phyloP scores from a whole-genome alignment of 1,140 invertebrate genomes.

The Drosophila ohnishii region DNA sequence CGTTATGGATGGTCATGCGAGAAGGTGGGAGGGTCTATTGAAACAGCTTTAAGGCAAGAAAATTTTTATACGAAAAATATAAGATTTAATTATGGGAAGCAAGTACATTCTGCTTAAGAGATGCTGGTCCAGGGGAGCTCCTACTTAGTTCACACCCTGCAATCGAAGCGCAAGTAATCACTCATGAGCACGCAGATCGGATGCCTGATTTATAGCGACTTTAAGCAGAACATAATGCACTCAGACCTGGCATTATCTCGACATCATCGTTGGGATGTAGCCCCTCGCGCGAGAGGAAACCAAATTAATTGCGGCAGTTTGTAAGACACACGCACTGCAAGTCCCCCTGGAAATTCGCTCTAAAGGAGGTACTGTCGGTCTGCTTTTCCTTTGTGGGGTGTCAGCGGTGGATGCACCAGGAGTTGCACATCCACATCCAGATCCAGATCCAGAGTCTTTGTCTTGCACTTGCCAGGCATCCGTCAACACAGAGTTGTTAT shows the following conservation, averaged over 20 bases:
- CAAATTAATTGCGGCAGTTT: slow-evolving; percentile 79
- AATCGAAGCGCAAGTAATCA: slow-evolving; percentile 11
- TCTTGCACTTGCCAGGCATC: slow-evolving; percentile 77
- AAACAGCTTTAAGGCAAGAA: background rate
- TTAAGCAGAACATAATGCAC: slow-evolving; percentile 63
- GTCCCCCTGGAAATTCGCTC: slow-evolving; percentile 40
- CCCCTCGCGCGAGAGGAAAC: slow-evolving; percentile 9
- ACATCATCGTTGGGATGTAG: slow-evolving; percentile 6
- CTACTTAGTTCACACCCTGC: slow-evolving; percentile 4
- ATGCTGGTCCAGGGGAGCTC: background rate
- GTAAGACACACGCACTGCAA: slow-evolving; percentile 74
- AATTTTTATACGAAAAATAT: background rate
- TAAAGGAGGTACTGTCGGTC: slow-evolving; percentile 11
- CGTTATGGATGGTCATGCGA: slow-evolving; percentile 3
- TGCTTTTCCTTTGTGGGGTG: slow-evolving; percentile 35
- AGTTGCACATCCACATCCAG: slow-evolving; percentile 17
- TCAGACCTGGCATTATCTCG: slow-evolving; percentile 35
- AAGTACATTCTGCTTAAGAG: background rate
- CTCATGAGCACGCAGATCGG: slow-evolving; percentile 32
- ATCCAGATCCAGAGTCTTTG: slow-evolving; percentile 45
- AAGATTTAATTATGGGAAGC: background rate
- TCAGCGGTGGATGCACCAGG: slow-evolving; percentile 24
- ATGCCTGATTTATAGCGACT: slow-evolving; percentile 50
- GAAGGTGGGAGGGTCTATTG: background rate
- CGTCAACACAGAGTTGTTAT: slow-evolving; percentile 65